Percentiles rank a stretch among this genome's conserved stretches.
phyloP scores from a whole-genome alignment of 2,113 vertebrate species.

The Campylomormyrus tamandua region DNA sequence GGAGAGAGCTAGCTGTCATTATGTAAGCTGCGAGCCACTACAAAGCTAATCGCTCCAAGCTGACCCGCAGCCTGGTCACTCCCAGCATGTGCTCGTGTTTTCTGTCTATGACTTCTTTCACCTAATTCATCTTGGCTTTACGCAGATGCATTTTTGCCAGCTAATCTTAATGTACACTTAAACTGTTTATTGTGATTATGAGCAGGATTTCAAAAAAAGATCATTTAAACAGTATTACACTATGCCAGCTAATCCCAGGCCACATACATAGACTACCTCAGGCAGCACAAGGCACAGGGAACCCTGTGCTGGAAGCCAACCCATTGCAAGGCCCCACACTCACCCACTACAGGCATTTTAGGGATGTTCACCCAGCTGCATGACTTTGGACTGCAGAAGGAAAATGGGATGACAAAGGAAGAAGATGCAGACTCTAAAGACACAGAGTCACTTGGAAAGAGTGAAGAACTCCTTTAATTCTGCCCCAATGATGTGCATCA shows the following conservation, averaged over 20 bases:
- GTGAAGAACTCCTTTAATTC: not conserved
- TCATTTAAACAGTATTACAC: not conserved
- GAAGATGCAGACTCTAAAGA: not conserved
- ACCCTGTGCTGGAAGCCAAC: not conserved
- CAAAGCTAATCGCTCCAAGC: constrained; percentile 15
- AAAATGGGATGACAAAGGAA: not conserved
- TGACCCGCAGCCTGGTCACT: constrained; percentile 31
- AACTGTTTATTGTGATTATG: constrained; percentile 25
- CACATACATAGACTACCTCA: not conserved
- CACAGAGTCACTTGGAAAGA: not conserved
- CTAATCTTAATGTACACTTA: constrained; percentile 35
- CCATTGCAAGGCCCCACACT: not conserved
- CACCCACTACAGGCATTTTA: not conserved
- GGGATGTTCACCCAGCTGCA: not conserved
- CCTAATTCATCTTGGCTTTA: constrained; percentile 26
- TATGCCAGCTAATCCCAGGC: not conserved
- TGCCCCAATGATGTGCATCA: not conserved
- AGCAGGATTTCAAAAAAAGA: not conserved
- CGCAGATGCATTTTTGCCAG: constrained; percentile 31
- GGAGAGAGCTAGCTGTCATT: constrained; percentile 26
- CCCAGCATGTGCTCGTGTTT: constrained; percentile 32
- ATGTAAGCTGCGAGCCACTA: constrained; percentile 31
- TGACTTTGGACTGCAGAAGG: not conserved
- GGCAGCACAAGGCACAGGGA: not conserved
- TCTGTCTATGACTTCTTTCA: constrained; percentile 27